phyloP scores from a whole-genome alignment of 2,113 vertebrate species.

The Brienomyrus brachyistius region DNA sequence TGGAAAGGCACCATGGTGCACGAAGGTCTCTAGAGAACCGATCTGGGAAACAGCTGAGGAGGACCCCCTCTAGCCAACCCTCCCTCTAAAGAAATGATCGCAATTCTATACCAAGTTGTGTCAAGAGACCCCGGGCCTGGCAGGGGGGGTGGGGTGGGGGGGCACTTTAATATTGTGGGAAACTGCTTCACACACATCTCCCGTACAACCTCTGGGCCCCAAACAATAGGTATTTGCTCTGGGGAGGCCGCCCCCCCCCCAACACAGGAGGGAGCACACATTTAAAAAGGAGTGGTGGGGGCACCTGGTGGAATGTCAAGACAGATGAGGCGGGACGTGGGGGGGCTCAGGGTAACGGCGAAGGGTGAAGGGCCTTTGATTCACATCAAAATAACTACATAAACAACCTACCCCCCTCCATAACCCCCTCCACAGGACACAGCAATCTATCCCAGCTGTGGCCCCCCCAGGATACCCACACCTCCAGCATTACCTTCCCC shows the following conservation, averaged over 20 bases:
- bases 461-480: background rate
- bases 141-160: background rate
- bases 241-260: slow-evolving; percentile 34
- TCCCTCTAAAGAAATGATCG: background rate
- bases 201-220: slow-evolving; percentile 47
- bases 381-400: background rate
- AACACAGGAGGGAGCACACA: slow-evolving; percentile 49
- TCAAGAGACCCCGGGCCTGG: background rate
- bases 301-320: background rate
- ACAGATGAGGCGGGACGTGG: background rate
- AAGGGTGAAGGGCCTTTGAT: background rate
- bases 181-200: slow-evolving; percentile 51
- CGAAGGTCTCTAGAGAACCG: background rate
- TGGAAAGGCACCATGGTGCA: background rate
- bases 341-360: background rate
- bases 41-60: background rate
- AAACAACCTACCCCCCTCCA: background rate
- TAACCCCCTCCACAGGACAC: background rate
- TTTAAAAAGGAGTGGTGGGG: slow-evolving; percentile 20
- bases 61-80: background rate
- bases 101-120: background rate
- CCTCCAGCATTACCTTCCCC: background rate
- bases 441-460: background rate
- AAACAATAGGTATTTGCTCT: slow-evolving; percentile 51
- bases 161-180: slow-evolving; percentile 65